Evolutionary conservation across 2,888 invertebrate species (phyloP), one percentile per base, ranked within the genome.

Genomic region (Vesta saturnalis): DNA sequence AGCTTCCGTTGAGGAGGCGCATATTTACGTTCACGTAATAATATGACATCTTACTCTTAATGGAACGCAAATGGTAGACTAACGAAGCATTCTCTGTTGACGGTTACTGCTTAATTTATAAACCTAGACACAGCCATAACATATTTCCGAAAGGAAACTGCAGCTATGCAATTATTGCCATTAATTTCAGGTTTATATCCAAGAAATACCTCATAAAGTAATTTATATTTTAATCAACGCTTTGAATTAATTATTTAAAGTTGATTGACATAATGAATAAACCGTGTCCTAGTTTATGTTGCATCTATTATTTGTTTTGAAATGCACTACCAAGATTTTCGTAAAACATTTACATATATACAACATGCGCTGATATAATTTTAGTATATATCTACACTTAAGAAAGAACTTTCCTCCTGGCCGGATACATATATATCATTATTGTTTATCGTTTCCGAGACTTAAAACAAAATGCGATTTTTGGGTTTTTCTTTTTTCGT

Each of bases 1-100:
- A 58, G 57, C 21, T 64, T 57, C 57, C 57, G 57, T 57, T 57
- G 56, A 55, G 58, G 64, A 64, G 47, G 64, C 49, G 64, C 57
- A 63, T 63, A 63, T 63, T 63, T 63, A 63, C 63, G 63, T 39
- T 64, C 64, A 58, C 30, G 58, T 64, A 64, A 59, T 64, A 64
- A 64, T 64, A 64, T 64, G 39, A 60, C 65, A 46, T 55, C 46
- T 65, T 65, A 59, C 54, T 59, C 55, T n/a, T 65, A 64, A 64
- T 64, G 49, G 58, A 64, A 57, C 49, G 35, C 58, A 64, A 64
- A 57, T 64, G 57, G 35, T 64, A 46, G 22, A 56, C 39, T 63
- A 63, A 64, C 57, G 47, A 58, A 64, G 46, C 58, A 57, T 64
- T 57, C 30, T 23, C 15, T 19, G 39, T 47, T 63, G 56, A 63